phyloP scores from a whole-genome alignment of 2,888 invertebrate genomes.

The Amorpha juglandis region DNA sequence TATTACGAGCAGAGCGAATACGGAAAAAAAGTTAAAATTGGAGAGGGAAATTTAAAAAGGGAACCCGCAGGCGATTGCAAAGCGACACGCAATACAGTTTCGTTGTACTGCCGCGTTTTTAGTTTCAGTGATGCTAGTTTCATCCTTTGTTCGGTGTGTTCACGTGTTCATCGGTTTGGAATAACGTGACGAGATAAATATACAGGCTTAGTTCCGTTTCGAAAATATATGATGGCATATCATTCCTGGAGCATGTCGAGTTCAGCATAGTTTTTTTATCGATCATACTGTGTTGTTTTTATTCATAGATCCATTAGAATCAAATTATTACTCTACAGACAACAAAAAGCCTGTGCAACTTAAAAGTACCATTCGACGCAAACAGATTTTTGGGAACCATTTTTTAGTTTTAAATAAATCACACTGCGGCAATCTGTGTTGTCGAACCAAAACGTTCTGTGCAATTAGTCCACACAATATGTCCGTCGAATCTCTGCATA shows the following conservation, averaged over 20 bases:
- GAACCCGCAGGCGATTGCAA: slow-evolving; percentile 46
- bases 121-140: slow-evolving; percentile 49
- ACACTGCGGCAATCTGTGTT: slow-evolving; percentile 48
- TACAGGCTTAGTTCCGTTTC: slow-evolving; percentile 44
- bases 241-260: slow-evolving; percentile 36
- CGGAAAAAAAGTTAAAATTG: slow-evolving; percentile 54
- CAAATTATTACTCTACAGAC: neutral
- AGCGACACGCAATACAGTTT: slow-evolving; percentile 47
- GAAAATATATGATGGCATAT: slow-evolving; percentile 40
- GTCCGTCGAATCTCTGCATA: slow-evolving; percentile 57
- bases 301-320: neutral
- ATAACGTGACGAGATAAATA: slow-evolving; percentile 59
- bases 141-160: slow-evolving; percentile 55
- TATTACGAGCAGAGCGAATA: slow-evolving; percentile 55
- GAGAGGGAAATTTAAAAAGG: slow-evolving; percentile 45
- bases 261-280: slow-evolving; percentile 31
- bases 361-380: slow-evolving; percentile 1
- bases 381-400: slow-evolving; percentile 32
- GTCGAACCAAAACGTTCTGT: slow-evolving; percentile 52
- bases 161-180: slow-evolving; percentile 53
- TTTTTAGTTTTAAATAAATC: slow-evolving; percentile 51
- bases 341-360: neutral
- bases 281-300: slow-evolving; percentile 16
- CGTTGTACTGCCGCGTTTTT: slow-evolving; percentile 45
- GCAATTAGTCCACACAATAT: slow-evolving; percentile 61